Percentiles rank a stretch among this genome's conserved stretches.
Evolutionary conservation across 2,113 vertebrate genomes (phyloP).

Genomic region (Tychaedon coryphoeus): DNA sequence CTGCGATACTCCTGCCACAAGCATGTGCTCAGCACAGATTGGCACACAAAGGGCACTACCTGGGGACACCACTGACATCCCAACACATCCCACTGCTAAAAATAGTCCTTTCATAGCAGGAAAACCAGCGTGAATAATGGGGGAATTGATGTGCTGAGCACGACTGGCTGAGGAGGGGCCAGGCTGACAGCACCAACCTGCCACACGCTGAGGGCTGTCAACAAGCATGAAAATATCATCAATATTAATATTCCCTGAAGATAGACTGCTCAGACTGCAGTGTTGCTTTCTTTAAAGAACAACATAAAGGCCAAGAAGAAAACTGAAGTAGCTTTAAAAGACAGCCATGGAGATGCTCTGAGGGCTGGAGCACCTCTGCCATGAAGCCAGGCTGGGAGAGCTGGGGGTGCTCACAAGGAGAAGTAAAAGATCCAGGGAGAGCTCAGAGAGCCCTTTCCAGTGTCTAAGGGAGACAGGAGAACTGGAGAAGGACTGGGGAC

Average conservation of each 20-base stretch:
- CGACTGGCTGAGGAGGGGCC: not conserved
- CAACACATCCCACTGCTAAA: constrained; percentile 49
- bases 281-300: not conserved
- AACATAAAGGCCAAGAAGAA: not conserved
- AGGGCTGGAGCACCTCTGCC: not conserved
- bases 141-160: constrained; percentile 29
- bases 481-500: not conserved
- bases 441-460: not conserved
- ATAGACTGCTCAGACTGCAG: not conserved
- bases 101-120: constrained; percentile 33
- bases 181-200: not conserved
- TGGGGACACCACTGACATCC: constrained; percentile 18
- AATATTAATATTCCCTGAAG: not conserved
- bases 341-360: not conserved
- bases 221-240: not conserved
- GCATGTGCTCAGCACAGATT: not conserved
- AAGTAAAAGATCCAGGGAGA: fast-evolving
- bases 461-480: not conserved
- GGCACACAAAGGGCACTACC: constrained; percentile 34
- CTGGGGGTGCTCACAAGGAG: not conserved
- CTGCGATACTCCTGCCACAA: fast-evolving
- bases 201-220: not conserved
- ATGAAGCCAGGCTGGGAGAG: not conserved
- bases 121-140: constrained; percentile 50
- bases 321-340: not conserved